A percentile compares a stretch with the other conserved stretches of the same genome.
phyloP scores from a whole-genome alignment of 2,797 vertebrate genomes.

The Karalla daura region DNA sequence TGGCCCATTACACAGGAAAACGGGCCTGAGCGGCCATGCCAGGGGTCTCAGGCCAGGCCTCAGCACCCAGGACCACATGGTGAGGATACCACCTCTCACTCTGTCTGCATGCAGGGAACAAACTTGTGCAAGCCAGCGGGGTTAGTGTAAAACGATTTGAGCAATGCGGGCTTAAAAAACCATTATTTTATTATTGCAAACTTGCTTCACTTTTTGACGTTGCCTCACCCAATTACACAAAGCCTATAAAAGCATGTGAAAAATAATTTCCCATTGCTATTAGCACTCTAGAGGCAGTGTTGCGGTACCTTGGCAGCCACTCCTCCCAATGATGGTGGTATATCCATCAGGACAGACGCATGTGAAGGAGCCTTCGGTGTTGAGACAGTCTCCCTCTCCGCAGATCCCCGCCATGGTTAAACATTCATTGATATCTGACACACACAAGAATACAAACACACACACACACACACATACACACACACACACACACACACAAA shows the following conservation, averaged over 20 bases:
- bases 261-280: constrained; percentile 15
- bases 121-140: constrained; percentile 3
- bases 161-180: constrained; percentile 18
- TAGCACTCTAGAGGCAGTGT: constrained; percentile 33
- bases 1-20: constrained; percentile 62
- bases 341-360: constrained; percentile 88
- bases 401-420: constrained; percentile 78
- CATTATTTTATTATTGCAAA: constrained; percentile 38
- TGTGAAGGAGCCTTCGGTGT: constrained; percentile 87
- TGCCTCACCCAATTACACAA: constrained; percentile 55
- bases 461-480: constrained; percentile 57
- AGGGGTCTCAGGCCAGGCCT: constrained; percentile 40
- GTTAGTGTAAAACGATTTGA: constrained; percentile 32
- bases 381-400: constrained; percentile 87
- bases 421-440: constrained; percentile 88
- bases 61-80: constrained; percentile 24
- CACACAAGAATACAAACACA: constrained; percentile 49
- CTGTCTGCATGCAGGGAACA: constrained; percentile 22
- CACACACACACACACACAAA: constrained; percentile 47
- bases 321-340: constrained; percentile 60
- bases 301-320: constrained; percentile 85
- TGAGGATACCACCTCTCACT: constrained; percentile 37
- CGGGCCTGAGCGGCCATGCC: constrained; percentile 40
- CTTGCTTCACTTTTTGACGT: constrained; percentile 21
- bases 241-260: constrained; percentile 37